Base-by-base conservation (phyloP, 1,140 invertebrate species). In the Asobara japonica region DNA sequence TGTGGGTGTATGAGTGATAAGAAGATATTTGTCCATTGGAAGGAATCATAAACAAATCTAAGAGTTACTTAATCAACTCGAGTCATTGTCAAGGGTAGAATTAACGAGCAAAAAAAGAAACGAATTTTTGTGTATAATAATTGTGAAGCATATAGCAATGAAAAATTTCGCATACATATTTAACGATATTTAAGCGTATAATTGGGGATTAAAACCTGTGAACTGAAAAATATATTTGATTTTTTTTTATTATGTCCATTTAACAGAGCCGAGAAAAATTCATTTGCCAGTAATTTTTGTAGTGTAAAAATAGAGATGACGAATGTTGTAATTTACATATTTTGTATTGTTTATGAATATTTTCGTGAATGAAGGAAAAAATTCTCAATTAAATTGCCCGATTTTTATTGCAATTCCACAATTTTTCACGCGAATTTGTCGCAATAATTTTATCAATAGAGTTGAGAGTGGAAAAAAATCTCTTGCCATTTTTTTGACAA, bases 31-130 rank as follows among this genome's bases (percentile, higher is more conserved):
- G 73, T 78, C 68, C 73, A 75, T 56, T 77, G n/a, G 41, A 45
- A 45, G n/a, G 41, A 25, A 25, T 13, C 18, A 56, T 56, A 56
- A 25, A 3, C 18, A 56, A 56, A 25, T 25, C 71, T 66, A 38
- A 74, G 67, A 76, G 79, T 80, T 82, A 84, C 80, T 83, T 82
- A 83, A 82, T 68, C 74, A 48, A 81, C 64, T 79, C 76, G 76
- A 79, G 79, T 81, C 79, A 80, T 80, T 77, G 77, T 80, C 77
- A 73, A 76, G 76, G 73, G 0, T 79, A 83, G 79, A 79, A 78
- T 77, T 82, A 56, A 56, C 22, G 51, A 25, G 51, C n/a, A 36
- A 36, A 6, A 36, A 36, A 36, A 36, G 13, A 56, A 56, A 56
- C 51, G 51, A 56, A 56, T 56, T 56, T 56, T 27, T 56, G 51